These are phyloP conservation scores for Columbina picui DNA, from an alignment of 2,113 vertebrate species.

Conservation along the genomic window DNA sequence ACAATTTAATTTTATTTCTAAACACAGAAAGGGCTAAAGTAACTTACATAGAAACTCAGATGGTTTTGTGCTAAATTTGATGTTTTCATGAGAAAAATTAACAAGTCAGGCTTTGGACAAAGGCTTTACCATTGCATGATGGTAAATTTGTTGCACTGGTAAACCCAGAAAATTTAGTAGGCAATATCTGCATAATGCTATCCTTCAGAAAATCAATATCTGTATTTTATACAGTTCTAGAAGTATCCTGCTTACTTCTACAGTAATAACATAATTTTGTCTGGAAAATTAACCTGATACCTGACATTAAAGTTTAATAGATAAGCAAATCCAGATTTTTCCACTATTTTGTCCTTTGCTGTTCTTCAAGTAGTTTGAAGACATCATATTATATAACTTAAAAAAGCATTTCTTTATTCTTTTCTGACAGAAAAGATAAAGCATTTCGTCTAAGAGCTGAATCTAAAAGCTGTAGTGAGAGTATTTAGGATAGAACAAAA, in stretches of 20 bases:
- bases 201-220: neutral
- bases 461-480: neutral
- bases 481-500: neutral
- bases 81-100: neutral
- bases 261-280: neutral
- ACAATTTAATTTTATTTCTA: neutral
- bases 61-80: neutral
- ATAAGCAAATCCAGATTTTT: neutral
- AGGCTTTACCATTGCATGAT: neutral
- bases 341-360: neutral
- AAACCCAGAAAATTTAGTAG: neutral
- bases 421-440: neutral
- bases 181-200: neutral
- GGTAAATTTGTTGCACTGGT: no score
- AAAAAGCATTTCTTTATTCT: neutral
- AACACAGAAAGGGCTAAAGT: neutral
- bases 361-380: neutral
- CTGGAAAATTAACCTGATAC: neutral
- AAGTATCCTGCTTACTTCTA: neutral
- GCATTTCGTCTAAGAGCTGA: neutral
- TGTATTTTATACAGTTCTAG: neutral
- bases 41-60: neutral
- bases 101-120: neutral
- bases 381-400: neutral
- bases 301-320: neutral